Conservation (phyloP, 1,140 invertebrate species). For the Mizuhopecten yessoensis region DNA sequence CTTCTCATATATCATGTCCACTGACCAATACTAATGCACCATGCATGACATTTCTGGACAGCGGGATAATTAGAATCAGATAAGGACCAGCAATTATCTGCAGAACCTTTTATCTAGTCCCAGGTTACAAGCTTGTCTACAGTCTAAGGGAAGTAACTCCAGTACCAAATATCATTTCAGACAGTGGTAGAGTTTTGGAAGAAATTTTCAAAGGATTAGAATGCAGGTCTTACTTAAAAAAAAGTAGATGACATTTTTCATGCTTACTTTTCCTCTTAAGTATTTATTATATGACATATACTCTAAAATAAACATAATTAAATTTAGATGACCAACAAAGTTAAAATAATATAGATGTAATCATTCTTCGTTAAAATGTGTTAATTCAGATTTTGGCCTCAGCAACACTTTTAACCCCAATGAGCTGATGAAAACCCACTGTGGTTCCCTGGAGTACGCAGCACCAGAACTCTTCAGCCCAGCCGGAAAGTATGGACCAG, state of each 20-base stretch:
- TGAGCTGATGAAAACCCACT: slow-evolving; percentile 87
- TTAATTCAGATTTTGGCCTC: slow-evolving; percentile 88
- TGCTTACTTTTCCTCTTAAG: too few species aligned
- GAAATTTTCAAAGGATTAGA: background rate
- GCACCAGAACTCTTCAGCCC: slow-evolving; percentile 89
- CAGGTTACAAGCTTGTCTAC: background rate
- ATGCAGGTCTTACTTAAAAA: too few species aligned
- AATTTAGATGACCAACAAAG: too few species aligned
- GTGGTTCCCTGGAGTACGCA: slow-evolving; percentile 90
- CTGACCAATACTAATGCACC: background rate
- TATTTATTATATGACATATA: too few species aligned
- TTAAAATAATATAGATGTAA: too few species aligned
- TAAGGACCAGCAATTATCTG: background rate
- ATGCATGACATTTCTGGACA: slow-evolving; percentile 30
- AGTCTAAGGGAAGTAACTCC: slow-evolving; percentile 3
- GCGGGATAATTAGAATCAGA: slow-evolving; percentile 8
- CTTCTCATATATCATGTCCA: slow-evolving; percentile 38
- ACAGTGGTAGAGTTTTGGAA: background rate
- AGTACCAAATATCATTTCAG: background rate
- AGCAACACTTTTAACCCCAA: slow-evolving; percentile 87
- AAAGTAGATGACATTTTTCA: too few species aligned
- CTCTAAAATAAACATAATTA: too few species aligned
- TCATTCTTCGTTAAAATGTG: too few species aligned
- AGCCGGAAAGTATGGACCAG: slow-evolving; percentile 88
- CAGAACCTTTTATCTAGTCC: background rate